Percentiles rank a stretch among this genome's conserved stretches.
Conservation (phyloP, 2,113 vertebrate genomes). For the Equus quagga region DNA sequence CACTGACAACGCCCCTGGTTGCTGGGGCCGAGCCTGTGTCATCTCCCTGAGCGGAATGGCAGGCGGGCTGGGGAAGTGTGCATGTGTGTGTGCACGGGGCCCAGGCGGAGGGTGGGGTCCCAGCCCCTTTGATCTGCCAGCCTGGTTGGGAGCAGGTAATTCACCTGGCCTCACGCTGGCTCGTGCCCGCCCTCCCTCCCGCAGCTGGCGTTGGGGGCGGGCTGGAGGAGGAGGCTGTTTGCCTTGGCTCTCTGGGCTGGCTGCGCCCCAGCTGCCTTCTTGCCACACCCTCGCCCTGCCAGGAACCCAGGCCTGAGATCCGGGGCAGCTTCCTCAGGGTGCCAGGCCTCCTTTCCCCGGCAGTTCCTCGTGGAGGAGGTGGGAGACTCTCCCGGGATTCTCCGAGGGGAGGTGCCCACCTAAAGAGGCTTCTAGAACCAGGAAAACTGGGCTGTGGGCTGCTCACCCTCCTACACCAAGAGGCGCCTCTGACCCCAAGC, state of each 20-base stretch:
- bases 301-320: conserved; percentile 47
- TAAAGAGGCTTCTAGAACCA: neutral
- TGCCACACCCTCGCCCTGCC: conserved; percentile 56
- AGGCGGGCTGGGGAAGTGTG: neutral
- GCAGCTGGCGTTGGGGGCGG: conserved; percentile 66
- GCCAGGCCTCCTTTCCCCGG: neutral
- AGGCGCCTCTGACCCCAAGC: neutral
- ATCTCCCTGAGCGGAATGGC: neutral
- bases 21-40: neutral
- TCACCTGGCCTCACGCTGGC: conserved; percentile 84
- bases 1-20: conserved; percentile 68
- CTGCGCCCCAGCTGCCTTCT: conserved; percentile 64
- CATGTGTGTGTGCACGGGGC: neutral
- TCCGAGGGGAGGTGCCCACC: neutral
- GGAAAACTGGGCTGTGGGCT: neutral
- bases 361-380: too few relatives aligned
- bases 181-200: conserved; percentile 71
- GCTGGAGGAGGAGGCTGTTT: conserved; percentile 70
- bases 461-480: neutral
- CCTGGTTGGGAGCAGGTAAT: conserved; percentile 82
- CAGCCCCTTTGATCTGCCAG: conserved; percentile 85
- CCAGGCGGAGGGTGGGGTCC: conserved; percentile 66
- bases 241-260: conserved; percentile 65
- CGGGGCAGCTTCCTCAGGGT: conserved; percentile 7
- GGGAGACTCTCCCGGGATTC: too few relatives aligned